Percentiles rank a stretch among this genome's conserved stretches.
phyloP scores from a whole-genome alignment of 2,797 vertebrate species.

The Jordanella pulchra region DNA sequence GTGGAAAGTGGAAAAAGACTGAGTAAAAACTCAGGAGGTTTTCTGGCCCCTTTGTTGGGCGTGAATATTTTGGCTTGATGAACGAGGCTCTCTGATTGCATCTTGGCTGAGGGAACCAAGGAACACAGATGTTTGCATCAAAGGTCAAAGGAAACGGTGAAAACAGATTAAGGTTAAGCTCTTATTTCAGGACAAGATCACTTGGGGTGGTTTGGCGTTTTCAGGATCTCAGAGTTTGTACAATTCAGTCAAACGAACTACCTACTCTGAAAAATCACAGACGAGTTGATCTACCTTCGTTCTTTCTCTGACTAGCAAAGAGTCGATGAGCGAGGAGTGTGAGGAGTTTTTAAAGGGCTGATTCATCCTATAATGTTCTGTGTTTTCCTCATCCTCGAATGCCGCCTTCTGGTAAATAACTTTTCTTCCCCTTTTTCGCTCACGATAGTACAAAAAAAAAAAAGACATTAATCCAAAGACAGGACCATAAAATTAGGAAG shows the following conservation, averaged over 20 bases:
- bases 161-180: conserved; percentile 25
- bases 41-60: background rate
- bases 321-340: conserved; percentile 50
- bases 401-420: conserved; percentile 12
- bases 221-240: conserved; percentile 14
- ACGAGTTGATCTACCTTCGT: conserved; percentile 46
- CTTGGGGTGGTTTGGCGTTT: conserved; percentile 13
- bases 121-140: conserved; percentile 37
- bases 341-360: conserved; percentile 73
- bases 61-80: conserved; percentile 26
- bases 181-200: conserved; percentile 35
- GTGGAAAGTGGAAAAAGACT: background rate
- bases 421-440: background rate
- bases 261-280: conserved; percentile 53
- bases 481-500: background rate
- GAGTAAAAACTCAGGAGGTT: background rate
- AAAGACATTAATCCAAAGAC: background rate
- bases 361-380: conserved; percentile 49
- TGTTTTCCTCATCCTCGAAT: background rate
- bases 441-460: background rate
- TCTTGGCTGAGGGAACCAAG: conserved; percentile 24
- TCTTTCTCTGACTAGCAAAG: conserved; percentile 65
- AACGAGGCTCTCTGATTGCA: conserved; percentile 60
- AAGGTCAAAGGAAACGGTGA: conserved; percentile 24
- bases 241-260: conserved; percentile 45